phyloP scores from a whole-genome alignment of 2,888 invertebrate species.

The Anorthoa munda region DNA sequence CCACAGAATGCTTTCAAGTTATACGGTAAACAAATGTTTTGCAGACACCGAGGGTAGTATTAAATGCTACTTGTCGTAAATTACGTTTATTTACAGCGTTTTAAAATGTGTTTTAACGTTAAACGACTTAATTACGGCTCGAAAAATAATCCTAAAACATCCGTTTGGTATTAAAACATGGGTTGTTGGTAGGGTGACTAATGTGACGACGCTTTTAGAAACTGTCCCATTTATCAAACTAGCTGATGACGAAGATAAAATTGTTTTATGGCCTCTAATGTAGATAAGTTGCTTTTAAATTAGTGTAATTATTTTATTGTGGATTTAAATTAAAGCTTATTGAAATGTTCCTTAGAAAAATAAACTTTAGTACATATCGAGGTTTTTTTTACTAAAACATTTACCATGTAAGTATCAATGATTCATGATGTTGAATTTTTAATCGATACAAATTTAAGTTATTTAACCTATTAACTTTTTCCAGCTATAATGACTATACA shows the following conservation, averaged over 20 bases:
- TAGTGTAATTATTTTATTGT: conserved; percentile 35
- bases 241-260: conserved; percentile 59
- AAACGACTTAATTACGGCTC: conserved; percentile 78
- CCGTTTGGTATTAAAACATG: conserved; percentile 72
- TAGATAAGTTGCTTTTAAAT: conserved; percentile 59
- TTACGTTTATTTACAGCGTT: conserved; percentile 73
- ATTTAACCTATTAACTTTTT: background rate
- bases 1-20: conserved; percentile 70
- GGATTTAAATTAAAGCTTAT: conserved; percentile 32
- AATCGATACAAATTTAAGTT: conserved; percentile 1
- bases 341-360: conserved; percentile 22
- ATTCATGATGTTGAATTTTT: background rate
- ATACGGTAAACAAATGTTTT: conserved; percentile 65
- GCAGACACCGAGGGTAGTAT: conserved; percentile 51
- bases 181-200: conserved; percentile 64
- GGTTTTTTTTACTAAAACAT: conserved; percentile 2
- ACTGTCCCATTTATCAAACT: conserved; percentile 57
- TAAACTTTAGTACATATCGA: background rate
- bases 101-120: conserved; percentile 75
- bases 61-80: conserved; percentile 68
- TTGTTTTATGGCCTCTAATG: conserved; percentile 51
- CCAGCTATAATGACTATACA: conserved; percentile 2
- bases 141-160: conserved; percentile 76
- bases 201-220: conserved; percentile 59
- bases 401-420: background rate